Conservation (phyloP, 1,140 invertebrate genomes). For the Palaemon carinicauda region DNA sequence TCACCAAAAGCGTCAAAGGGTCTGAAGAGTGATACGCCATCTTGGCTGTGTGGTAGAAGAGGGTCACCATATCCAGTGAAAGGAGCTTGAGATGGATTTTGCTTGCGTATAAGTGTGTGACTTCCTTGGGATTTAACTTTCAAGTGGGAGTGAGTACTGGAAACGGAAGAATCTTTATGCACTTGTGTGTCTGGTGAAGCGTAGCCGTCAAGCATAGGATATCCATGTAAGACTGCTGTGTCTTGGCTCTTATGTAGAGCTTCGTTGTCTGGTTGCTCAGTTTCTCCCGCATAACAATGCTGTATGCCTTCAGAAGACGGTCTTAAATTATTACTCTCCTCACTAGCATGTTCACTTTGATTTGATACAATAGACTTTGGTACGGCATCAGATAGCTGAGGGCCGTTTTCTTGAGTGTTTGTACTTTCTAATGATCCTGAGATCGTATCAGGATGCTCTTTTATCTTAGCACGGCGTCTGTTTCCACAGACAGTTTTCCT, state of each 20-base stretch:
- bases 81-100: slow-evolving; percentile 8
- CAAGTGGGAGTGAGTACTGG: slow-evolving; percentile 3
- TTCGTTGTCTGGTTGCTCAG: background rate
- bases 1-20: slow-evolving; percentile 35
- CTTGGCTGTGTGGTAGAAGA: slow-evolving; percentile 26
- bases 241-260: background rate
- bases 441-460: background rate
- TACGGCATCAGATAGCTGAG: too few relatives aligned
- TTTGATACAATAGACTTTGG: too few relatives aligned
- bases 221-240: background rate
- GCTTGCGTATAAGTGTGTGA: background rate
- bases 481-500: background rate
- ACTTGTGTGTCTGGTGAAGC: background rate
- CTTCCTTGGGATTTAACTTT: slow-evolving; percentile 23
- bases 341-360: background rate
- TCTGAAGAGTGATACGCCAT: slow-evolving; percentile 24
- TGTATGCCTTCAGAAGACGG: background rate
- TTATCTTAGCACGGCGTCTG: background rate
- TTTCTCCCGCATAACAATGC: background rate
- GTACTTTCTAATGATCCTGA: too few relatives aligned
- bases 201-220: slow-evolving; percentile 29
- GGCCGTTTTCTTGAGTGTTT: too few relatives aligned
- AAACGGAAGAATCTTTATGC: background rate
- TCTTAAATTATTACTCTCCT: too few relatives aligned
- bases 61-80: slow-evolving; percentile 42